Base-by-base conservation (phyloP, 2,113 vertebrate genomes). In the Sylvia atricapilla region DNA sequence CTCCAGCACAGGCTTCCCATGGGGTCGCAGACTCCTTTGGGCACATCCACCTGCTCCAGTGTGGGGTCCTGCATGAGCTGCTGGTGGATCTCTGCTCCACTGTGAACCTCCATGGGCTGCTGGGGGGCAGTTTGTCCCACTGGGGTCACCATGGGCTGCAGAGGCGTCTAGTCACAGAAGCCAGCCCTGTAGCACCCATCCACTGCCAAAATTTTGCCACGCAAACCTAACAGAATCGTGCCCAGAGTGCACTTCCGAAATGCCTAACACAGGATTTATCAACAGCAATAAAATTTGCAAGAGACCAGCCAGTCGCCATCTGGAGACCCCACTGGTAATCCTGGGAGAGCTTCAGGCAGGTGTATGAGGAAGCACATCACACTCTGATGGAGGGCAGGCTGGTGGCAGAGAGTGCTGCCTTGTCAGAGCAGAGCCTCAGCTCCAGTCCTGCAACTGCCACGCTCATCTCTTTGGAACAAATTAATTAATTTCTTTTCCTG, bases 201-300 rank as follows among this genome's bases (percentile, higher is more conserved):
- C 9, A 6, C 66, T 55, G 43, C 13, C 33, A 41, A 41, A 58
- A 46, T 24, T 19, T 46, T 33, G n/a, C 8, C 30, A 30, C 0
- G 1, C 56, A 70, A 81, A 37, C 11, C 30, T 23, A 43, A 4
- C 22, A 19, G 11, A 24, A 4, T 37, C 0, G 0, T 22, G 35
- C 35, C 14, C 41, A 15, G 24, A 44, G 16, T 0, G 0, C 23
- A 2, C 7, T 35, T 75, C 44, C 39, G 6, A 3, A 44, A 47
- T 30, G 49, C 27, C 44, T 79, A 55, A 19, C 11, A 15, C 6
- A 31, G 30, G 5, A 13, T 49, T 64, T 67, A 37, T 35, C 21
- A 7, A 20, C 66, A 30, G 8, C 12, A 31, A 2, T 52, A 25
- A 30, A 9, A 27, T 28, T 49, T 31, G 22, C 23, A 24, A 15